Evolutionary conservation across 2,113 vertebrate genomes (phyloP).

Genomic region (Ia io): DNA sequence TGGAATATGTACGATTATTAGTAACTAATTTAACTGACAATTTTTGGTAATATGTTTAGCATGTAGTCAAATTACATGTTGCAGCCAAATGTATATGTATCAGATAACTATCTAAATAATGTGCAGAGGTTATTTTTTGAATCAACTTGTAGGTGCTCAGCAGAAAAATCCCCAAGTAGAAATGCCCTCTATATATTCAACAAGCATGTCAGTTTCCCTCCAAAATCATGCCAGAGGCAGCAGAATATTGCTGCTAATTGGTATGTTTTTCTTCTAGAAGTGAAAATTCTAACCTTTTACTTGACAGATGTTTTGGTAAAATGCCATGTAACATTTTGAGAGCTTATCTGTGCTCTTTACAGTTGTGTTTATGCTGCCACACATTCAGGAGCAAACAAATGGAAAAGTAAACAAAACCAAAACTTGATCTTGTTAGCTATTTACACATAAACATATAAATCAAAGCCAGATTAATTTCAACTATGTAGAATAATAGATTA

Average conservation of each 20-base stretch:
- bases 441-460: slow-evolving; percentile 58
- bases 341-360: slow-evolving; percentile 82
- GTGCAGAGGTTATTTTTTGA: neutral
- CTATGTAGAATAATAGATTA: slow-evolving; percentile 48
- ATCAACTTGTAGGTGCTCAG: neutral
- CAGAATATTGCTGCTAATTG: slow-evolving; percentile 79
- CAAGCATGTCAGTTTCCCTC: slow-evolving; percentile 47
- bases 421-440: slow-evolving; percentile 49
- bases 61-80: neutral
- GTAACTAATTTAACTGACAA: neutral
- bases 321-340: slow-evolving; percentile 84
- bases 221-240: slow-evolving; percentile 70
- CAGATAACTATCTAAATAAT: neutral
- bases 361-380: slow-evolving; percentile 76
- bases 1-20: neutral
- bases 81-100: neutral
- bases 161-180: neutral
- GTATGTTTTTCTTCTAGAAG: slow-evolving; percentile 81
- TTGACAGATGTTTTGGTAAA: slow-evolving; percentile 84
- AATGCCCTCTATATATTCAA: slow-evolving; percentile 31
- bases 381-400: slow-evolving; percentile 75
- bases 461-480: slow-evolving; percentile 38
- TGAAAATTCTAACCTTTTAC: slow-evolving; percentile 86
- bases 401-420: slow-evolving; percentile 72
- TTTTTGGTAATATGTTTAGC: neutral